Base-by-base conservation (phyloP, 2,113 vertebrate genomes). In the Martes martes region DNA sequence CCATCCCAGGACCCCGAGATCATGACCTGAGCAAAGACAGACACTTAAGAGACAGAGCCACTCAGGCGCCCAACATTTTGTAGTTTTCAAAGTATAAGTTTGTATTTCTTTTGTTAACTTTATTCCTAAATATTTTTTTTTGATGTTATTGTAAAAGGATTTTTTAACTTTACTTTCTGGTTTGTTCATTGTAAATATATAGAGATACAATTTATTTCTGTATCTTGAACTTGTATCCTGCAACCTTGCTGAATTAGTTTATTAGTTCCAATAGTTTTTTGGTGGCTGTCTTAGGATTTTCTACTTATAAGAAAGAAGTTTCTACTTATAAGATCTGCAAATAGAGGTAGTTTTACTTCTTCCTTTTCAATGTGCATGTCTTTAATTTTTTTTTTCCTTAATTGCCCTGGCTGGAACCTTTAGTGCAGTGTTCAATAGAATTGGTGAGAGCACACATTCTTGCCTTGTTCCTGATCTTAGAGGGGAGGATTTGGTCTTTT, bases 141-240 rank as follows among this genome's bases (percentile, higher is more conserved):
- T 92, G 31, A 52, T 96, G 57, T 45, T 83, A 50, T 69, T 57
- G 4, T 84, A 84, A 79, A 89, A 74, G 11, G 19, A 90, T 26
- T 65, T 91, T 92, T 94, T 89, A 89, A 89, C 45, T 94, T 95
- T 47, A 47, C 80, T 69, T 97, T 95, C 89, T 84, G 52, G 69
- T 33, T 87, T 67, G 7, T 74, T 94, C 59, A 82, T 85, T 95
- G 4, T 67, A 96, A 63, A 5, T 79, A 9, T 89, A 11, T 71
- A 89, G 42, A 84, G 55, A 96, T 24, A 67, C 11, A 78, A 2
- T 6, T 79, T 88, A n/a, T 42, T 94, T 96, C 85, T 47, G 15
- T 91, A 7, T 76, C 39, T 79, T 79, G 39, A 10, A 55, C 26
- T 89, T 84, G 11, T 61, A n/a, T 95, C 36, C 45, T 90, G 28